A percentile compares a stretch with the other conserved stretches of the same genome.
phyloP scores from a whole-genome alignment of 2,888 invertebrate genomes.

The Cantharis lateralis region DNA sequence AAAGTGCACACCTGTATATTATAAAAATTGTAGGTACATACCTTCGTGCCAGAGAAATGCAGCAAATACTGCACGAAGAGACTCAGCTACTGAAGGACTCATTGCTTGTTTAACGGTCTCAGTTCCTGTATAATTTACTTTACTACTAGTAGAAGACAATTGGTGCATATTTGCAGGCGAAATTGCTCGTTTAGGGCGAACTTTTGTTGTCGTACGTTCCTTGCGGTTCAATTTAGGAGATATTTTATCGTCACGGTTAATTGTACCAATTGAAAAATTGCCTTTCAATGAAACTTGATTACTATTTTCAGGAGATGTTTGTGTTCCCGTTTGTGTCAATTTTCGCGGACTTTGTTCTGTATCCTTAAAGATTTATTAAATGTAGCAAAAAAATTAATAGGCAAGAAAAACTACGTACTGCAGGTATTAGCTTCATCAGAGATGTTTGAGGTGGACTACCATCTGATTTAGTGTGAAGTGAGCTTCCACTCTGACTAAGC shows the following conservation, averaged over 20 bases:
- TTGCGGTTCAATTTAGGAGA: conserved; percentile 63
- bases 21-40: conserved; percentile 37
- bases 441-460: conserved; percentile 58
- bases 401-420: conserved; percentile 12
- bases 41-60: conserved; percentile 97
- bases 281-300: conserved; percentile 53
- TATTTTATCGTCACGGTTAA: conserved; percentile 60
- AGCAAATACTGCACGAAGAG: conserved; percentile 92
- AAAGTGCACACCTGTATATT: not conserved
- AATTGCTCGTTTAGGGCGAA: conserved; percentile 57
- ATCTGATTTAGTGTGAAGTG: conserved; percentile 59
- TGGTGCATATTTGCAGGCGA: conserved; percentile 55
- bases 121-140: conserved; percentile 50
- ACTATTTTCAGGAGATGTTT: conserved; percentile 68
- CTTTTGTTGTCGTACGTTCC: conserved; percentile 58
- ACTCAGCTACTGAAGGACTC: conserved; percentile 90
- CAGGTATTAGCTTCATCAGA: conserved; percentile 49
- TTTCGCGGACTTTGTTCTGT: conserved; percentile 51
- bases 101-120: conserved; percentile 80
- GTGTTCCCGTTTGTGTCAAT: conserved; percentile 69
- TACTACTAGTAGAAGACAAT: conserved; percentile 50
- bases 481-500: conserved; percentile 62
- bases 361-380: conserved; percentile 44
- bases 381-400: not conserved
- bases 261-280: conserved; percentile 66